These are phyloP conservation scores for Tortricodes alternella DNA, from an alignment of 2,888 invertebrate genomes.

Conservation along the genomic window DNA sequence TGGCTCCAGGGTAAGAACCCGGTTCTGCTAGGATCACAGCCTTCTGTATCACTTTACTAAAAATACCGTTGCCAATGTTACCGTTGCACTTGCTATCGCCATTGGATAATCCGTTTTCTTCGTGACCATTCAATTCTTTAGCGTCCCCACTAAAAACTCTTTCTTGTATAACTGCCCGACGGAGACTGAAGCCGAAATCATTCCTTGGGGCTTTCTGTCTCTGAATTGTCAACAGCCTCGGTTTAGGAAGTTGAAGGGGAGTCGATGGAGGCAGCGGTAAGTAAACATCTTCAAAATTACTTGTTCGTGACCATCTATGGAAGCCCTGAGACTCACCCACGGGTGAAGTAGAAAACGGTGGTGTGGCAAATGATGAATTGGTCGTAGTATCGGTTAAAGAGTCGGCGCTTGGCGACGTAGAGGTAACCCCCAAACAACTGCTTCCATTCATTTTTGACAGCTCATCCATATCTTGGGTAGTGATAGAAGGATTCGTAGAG, in stretches of 20 bases:
- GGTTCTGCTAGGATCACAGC: constrained; percentile 96
- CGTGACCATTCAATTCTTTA: constrained; percentile 59
- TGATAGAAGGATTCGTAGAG: constrained; percentile 66
- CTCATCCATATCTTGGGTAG: constrained; percentile 70
- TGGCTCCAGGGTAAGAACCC: constrained; percentile 88
- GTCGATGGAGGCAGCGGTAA: constrained; percentile 88
- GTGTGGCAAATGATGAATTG: constrained; percentile 93
- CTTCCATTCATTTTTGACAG: constrained; percentile 74
- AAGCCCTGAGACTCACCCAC: constrained; percentile 93
- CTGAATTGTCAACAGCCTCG: constrained; percentile 89
- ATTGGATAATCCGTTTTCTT: constrained; percentile 59
- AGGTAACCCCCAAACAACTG: constrained; percentile 86
- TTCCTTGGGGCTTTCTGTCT: constrained; percentile 92
- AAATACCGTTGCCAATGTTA: constrained; percentile 51
- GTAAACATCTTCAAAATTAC: constrained; percentile 88
- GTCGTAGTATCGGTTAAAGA: constrained; percentile 92
- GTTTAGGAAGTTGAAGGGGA: constrained; percentile 86
- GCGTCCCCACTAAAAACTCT: constrained; percentile 75
- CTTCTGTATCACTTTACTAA: constrained; percentile 81
- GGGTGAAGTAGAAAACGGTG: constrained; percentile 92
- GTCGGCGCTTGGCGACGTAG: constrained; percentile 92
- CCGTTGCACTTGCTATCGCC: constrained; percentile 68
- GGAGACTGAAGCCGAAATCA: constrained; percentile 96
- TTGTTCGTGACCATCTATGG: constrained; percentile 89
- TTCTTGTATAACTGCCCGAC: constrained; percentile 93